These are phyloP conservation scores for Propsilocerus akamusi DNA, from an alignment of 1,140 invertebrate species.

Conservation along the genomic window DNA sequence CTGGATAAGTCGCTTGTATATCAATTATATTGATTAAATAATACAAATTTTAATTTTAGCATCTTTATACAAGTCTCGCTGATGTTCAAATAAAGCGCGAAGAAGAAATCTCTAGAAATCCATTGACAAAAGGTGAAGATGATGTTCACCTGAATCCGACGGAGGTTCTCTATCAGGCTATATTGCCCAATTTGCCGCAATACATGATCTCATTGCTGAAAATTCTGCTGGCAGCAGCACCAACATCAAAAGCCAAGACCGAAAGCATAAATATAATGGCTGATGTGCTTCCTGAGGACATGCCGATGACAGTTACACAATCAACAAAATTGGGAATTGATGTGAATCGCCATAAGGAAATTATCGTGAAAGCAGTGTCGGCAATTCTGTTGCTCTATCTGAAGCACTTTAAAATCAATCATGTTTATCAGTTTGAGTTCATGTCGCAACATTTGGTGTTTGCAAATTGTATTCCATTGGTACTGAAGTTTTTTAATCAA, in stretches of 20 bases:
- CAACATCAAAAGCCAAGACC: constrained; percentile 93
- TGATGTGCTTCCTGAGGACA: constrained; percentile 91
- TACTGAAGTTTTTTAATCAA: constrained; percentile 98
- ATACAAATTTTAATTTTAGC: constrained; percentile 25
- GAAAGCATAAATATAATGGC: constrained; percentile 98
- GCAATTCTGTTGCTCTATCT: constrained; percentile 81
- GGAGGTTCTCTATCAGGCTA: constrained; percentile 79
- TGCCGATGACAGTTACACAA: constrained; percentile 93
- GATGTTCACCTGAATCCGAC: constrained; percentile 57
- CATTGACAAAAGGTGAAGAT: constrained; percentile 53
- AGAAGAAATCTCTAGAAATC: constrained; percentile 60
- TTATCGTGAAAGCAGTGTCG: constrained; percentile 95
- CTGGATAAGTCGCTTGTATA: too few species aligned
- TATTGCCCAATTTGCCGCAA: constrained; percentile 83
- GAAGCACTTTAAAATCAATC: constrained; percentile 99
- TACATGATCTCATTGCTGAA: constrained; percentile 96
- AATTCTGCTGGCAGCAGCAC: constrained; percentile 90
- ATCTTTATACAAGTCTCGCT: constrained; percentile 66
- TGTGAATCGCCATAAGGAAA: constrained; percentile 96
- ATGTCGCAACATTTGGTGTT: constrained; percentile 98
- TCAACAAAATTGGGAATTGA: constrained; percentile 94
- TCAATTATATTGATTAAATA: constrained; percentile 3
- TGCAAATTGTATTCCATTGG: constrained; percentile 96
- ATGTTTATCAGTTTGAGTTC: constrained; percentile 98
- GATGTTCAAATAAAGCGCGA: constrained; percentile 71